Evolutionary conservation across 2,113 vertebrate genomes (phyloP).

Genomic region (Callionymus lyra): DNA sequence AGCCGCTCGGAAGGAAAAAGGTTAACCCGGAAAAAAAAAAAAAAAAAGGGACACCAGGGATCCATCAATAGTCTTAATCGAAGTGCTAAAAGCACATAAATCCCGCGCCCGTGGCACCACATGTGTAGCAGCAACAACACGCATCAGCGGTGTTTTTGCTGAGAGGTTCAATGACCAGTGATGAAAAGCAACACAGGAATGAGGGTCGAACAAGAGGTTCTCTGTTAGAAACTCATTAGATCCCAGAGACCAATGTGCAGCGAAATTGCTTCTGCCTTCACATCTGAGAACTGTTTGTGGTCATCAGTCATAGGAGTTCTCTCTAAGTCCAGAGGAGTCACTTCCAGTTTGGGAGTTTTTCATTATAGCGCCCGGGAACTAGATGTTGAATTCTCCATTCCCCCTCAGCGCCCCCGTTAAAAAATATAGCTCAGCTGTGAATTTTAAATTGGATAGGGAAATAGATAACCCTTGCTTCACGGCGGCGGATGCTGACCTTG

Average conservation of each 20-base stretch:
- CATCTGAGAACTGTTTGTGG: constrained; percentile 4
- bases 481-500: too few species aligned
- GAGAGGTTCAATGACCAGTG: constrained; percentile 27
- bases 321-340: constrained; percentile 8
- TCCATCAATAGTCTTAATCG: not conserved
- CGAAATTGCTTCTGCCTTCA: constrained; percentile 20
- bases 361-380: not conserved
- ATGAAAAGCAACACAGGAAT: constrained; percentile 20
- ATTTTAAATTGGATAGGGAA: constrained; percentile 8
- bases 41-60: too few species aligned
- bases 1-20: too few species aligned
- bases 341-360: constrained; percentile 3
- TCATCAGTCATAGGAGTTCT: constrained; percentile 21
- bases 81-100: constrained; percentile 1
- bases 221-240: constrained; percentile 45
- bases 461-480: too few species aligned
- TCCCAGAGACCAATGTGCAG: constrained; percentile 17
- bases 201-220: constrained; percentile 23
- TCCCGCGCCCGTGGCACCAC: not conserved
- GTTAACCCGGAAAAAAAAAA: too few species aligned
- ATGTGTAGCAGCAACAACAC: not conserved
- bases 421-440: constrained; percentile 9
- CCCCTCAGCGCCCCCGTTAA: not conserved
- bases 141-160: constrained; percentile 8
- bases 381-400: constrained; percentile 6